Evolutionary conservation across 53 echinoderm and acorn worm species (phyloP).

Genomic region (Apostichopus leukothele): DNA sequence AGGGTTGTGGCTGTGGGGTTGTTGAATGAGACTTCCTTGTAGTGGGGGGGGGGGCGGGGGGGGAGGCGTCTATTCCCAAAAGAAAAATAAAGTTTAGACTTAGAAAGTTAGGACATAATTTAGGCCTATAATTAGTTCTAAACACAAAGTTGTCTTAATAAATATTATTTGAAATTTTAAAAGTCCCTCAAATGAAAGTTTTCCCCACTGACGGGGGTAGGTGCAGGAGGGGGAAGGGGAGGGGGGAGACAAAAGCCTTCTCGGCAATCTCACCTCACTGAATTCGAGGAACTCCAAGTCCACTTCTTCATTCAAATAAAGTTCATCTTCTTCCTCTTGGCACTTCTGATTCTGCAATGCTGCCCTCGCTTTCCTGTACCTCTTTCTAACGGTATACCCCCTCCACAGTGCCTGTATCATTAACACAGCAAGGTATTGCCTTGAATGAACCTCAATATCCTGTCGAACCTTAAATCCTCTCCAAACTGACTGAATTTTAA

Average conservation of each 20-base stretch:
- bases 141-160: too few relatives aligned
- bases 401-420: constrained; percentile 73
- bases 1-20: too few relatives aligned
- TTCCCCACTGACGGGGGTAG: too few relatives aligned
- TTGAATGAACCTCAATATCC: constrained; percentile 60
- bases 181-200: too few relatives aligned
- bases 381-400: constrained; percentile 66
- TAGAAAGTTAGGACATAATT: too few relatives aligned
- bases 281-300: constrained; percentile 73
- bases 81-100: too few relatives aligned
- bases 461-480: constrained; percentile 65
- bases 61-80: too few relatives aligned
- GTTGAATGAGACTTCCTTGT: too few relatives aligned
- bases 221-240: too few relatives aligned
- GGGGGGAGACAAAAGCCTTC: neutral
- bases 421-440: constrained; percentile 58
- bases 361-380: constrained; percentile 55
- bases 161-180: too few relatives aligned
- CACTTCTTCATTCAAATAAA: constrained; percentile 66
- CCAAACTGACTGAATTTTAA: constrained; percentile 79
- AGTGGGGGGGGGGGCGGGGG: too few relatives aligned
- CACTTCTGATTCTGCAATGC: constrained; percentile 30
- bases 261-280: constrained; percentile 67
- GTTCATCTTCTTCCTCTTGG: constrained; percentile 68
- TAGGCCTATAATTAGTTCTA: too few relatives aligned